These are phyloP conservation scores for Hippocampus guttulatus DNA, from an alignment of 2,113 vertebrate genomes.

Conservation along the genomic window DNA sequence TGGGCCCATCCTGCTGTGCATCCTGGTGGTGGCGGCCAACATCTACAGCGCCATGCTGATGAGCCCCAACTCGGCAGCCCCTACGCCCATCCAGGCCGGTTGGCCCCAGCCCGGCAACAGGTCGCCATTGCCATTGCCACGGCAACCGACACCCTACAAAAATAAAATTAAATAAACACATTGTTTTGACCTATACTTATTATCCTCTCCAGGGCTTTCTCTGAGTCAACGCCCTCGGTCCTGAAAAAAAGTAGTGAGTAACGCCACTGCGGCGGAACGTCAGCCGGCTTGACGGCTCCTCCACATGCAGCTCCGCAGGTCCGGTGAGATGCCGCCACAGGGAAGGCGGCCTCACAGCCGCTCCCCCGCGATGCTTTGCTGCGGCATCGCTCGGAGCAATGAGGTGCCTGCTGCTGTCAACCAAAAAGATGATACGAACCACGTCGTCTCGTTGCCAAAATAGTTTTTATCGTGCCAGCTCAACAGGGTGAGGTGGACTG, in stretches of 20 bases:
- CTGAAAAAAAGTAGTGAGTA: constrained; percentile 52
- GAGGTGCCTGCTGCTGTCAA: constrained; percentile 11
- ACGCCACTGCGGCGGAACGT: constrained; percentile 14
- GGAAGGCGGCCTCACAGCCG: constrained; percentile 1
- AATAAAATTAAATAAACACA: not conserved
- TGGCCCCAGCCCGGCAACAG: constrained; percentile 78
- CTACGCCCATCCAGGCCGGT: constrained; percentile 79
- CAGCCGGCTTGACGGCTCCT: constrained; percentile 8
- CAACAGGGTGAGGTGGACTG: not conserved
- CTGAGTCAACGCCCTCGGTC: constrained; percentile 51
- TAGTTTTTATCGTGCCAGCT: not conserved
- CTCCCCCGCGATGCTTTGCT: constrained; percentile 25
- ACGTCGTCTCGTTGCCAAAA: not conserved
- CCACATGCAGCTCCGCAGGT: constrained; percentile 10
- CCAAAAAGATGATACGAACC: not conserved
- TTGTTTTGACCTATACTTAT: not conserved
- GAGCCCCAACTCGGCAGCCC: constrained; percentile 84
- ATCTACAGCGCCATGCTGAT: constrained; percentile 97
- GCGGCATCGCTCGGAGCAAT: constrained; percentile 2
- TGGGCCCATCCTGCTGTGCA: constrained; percentile 95
- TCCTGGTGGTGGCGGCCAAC: constrained; percentile 95
- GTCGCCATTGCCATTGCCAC: constrained; percentile 59
- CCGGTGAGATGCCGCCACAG: constrained; percentile 10
- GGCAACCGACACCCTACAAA: too few relatives aligned
- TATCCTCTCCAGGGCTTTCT: constrained; percentile 30